Conservation (phyloP, 2,888 invertebrate genomes). For the Hirudinaria manillensis region DNA sequence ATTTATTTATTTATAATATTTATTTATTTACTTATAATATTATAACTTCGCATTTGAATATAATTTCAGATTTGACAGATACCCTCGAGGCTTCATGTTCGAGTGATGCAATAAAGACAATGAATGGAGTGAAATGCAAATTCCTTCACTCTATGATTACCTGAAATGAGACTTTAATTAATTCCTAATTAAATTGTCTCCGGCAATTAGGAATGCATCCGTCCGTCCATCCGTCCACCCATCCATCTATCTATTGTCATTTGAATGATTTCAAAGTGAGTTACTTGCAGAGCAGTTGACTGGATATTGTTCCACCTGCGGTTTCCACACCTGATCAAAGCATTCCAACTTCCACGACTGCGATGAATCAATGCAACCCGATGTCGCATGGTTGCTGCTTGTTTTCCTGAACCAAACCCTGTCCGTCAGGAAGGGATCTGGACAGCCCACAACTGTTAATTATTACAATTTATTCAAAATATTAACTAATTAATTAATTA, state of each 20-base stretch:
- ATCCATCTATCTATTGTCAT: no score
- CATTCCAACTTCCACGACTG: slow-evolving; percentile 17
- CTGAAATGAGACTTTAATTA: no score
- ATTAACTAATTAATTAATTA: background rate
- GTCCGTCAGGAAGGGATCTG: slow-evolving; percentile 23
- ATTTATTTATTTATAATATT: background rate
- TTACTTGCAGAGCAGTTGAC: slow-evolving; percentile 9
- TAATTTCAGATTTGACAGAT: no score
- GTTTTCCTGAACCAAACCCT: slow-evolving; percentile 23
- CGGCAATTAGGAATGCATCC: no score
- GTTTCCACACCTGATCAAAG: slow-evolving; percentile 15
- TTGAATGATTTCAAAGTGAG: no score
- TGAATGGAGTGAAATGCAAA: background rate
- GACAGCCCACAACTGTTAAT: slow-evolving; percentile 22
- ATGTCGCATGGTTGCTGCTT: slow-evolving; percentile 6
- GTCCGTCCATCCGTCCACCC: no score
- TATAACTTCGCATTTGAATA: background rate
- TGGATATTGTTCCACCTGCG: background rate
- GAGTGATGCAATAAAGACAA: background rate
- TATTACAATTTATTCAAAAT: background rate
- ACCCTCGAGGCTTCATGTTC: no score
- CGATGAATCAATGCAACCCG: slow-evolving; percentile 22
- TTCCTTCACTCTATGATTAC: no score
- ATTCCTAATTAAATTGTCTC: no score
- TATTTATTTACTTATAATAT: background rate